These are phyloP conservation scores for Choristoneura rosaceana DNA, from an alignment of 2,888 invertebrate species.

Conservation along the genomic window DNA sequence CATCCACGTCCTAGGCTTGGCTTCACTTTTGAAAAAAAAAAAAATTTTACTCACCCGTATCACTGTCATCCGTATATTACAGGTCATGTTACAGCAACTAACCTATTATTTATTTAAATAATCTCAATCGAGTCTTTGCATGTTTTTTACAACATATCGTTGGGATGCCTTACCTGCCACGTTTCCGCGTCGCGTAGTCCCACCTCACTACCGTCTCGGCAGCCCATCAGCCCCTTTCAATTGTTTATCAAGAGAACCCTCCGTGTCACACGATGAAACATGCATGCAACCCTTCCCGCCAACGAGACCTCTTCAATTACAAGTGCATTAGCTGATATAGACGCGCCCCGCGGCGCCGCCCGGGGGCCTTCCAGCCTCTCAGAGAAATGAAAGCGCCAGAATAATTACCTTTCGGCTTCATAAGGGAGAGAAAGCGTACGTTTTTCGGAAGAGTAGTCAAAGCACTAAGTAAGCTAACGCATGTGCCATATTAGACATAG, in stretches of 20 bases:
- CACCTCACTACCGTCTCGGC: background rate
- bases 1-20: too few relatives aligned
- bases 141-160: too few relatives aligned
- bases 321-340: slow-evolving; percentile 32
- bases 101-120: too few relatives aligned
- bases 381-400: slow-evolving; percentile 9
- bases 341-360: slow-evolving; percentile 19
- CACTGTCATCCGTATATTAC: too few relatives aligned
- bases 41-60: too few relatives aligned
- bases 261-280: slow-evolving; percentile 14
- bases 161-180: background rate
- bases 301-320: slow-evolving; percentile 24
- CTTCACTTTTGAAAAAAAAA: too few relatives aligned
- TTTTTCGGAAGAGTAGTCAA: slow-evolving; percentile 8
- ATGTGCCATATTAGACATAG: background rate
- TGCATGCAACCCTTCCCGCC: slow-evolving; percentile 17
- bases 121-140: too few relatives aligned
- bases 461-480: background rate
- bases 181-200: background rate
- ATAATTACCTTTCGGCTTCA: slow-evolving; percentile 20
- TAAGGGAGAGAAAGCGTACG: background rate
- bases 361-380: background rate
- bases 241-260: slow-evolving; percentile 1
- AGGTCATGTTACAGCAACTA: too few relatives aligned
- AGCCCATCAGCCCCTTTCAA: background rate